Percentiles rank a stretch among this genome's conserved stretches.
Evolutionary conservation across 2,797 vertebrate genomes (phyloP).

Genomic region (Aratinga solstitialis): DNA sequence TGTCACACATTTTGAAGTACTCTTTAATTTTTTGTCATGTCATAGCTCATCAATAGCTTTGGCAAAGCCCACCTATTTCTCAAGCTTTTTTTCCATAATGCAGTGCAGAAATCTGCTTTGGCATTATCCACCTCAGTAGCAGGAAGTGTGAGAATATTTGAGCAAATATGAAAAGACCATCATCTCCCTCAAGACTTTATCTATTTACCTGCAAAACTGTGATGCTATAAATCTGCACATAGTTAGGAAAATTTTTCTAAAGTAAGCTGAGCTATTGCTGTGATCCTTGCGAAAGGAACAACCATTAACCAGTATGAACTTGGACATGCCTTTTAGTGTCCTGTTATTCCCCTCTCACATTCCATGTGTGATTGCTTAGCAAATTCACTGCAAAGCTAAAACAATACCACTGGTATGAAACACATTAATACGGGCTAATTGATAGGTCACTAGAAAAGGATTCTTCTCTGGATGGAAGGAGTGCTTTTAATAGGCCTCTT

Average conservation of each 20-base stretch:
- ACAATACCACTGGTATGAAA: background rate
- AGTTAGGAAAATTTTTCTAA: background rate
- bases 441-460: background rate
- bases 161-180: background rate
- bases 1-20: background rate
- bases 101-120: background rate
- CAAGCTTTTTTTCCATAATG: background rate
- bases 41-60: background rate
- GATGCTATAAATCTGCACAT: background rate
- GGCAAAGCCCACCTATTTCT: background rate
- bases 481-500: background rate
- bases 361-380: background rate
- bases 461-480: background rate
- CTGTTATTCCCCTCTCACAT: background rate
- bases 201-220: background rate
- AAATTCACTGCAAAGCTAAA: constrained; percentile 12
- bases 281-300: background rate
- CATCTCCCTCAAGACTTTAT: background rate
- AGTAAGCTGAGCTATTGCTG: background rate
- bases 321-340: fast-evolving
- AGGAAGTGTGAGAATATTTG: background rate
- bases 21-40: background rate
- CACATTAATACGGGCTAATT: background rate
- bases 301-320: background rate
- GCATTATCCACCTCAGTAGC: background rate